These are phyloP conservation scores for Campoplex nolae DNA, from an alignment of 2,888 invertebrate species.

Conservation along the genomic window DNA sequence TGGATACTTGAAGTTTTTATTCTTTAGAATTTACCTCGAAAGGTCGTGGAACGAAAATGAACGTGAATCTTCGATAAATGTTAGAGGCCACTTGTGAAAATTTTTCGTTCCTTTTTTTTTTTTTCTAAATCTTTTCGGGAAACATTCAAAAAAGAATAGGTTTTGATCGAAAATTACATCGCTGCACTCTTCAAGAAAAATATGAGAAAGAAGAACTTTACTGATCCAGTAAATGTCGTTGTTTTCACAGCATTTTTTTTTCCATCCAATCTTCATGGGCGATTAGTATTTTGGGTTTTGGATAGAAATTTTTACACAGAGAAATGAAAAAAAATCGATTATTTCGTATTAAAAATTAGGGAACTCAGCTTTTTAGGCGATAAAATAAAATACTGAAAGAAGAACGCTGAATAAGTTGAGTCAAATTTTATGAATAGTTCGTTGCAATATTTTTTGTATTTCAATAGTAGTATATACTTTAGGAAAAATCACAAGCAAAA, in stretches of 20 bases:
- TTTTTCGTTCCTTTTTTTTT: not conserved
- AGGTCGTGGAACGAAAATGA: not conserved
- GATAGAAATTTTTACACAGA: not conserved
- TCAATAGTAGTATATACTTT: slow-evolving; percentile 10
- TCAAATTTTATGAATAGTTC: not conserved
- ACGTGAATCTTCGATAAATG: not conserved
- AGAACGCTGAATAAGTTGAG: not conserved
- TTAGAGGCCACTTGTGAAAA: not conserved
- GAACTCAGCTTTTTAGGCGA: not conserved
- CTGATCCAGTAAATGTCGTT: too few species aligned
- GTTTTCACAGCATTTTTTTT: not conserved
- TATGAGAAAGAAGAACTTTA: not conserved
- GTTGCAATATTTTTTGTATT: not conserved
- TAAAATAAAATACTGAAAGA: not conserved
- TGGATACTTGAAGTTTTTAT: not conserved
- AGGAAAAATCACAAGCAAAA: slow-evolving; percentile 3
- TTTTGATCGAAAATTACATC: too few species aligned
- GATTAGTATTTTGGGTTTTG: not conserved
- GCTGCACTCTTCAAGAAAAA: not conserved
- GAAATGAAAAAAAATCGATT: not conserved
- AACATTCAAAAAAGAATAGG: not conserved
- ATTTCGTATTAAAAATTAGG: not conserved
- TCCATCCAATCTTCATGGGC: not conserved
- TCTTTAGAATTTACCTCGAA: not conserved
- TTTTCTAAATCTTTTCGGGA: not conserved